These are phyloP conservation scores for Toxostoma redivivum DNA, from an alignment of 2,113 vertebrate genomes.

Conservation along the genomic window DNA sequence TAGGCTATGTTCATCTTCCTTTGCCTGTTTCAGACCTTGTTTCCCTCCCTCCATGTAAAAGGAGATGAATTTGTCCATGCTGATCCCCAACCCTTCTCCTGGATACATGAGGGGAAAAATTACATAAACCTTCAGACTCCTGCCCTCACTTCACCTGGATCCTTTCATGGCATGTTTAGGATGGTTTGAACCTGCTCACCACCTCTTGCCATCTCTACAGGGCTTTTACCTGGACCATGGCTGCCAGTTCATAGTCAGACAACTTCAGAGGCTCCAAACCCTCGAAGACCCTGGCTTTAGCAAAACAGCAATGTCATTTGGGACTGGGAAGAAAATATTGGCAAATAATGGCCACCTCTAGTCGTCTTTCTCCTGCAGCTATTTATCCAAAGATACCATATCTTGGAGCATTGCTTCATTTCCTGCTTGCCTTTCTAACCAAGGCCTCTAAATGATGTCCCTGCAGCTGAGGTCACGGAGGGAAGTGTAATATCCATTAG, in stretches of 20 bases:
- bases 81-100: neutral
- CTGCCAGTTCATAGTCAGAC: neutral
- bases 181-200: neutral
- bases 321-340: conserved; percentile 2
- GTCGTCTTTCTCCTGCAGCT: neutral
- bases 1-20: neutral
- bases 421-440: neutral
- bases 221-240: neutral
- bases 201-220: neutral
- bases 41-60: neutral
- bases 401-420: conserved; percentile 21
- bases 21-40: neutral
- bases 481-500: neutral
- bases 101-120: neutral
- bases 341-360: neutral
- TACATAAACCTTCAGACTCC: neutral
- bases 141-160: neutral
- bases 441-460: neutral
- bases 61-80: neutral
- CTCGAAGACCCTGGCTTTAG: neutral
- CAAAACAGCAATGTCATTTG: neutral
- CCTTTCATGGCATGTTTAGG: neutral
- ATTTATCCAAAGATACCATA: conserved; percentile 7
- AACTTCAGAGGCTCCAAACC: neutral
- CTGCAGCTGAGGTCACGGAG: neutral